Conservation (phyloP, 2,888 invertebrate genomes). For the Bursaphelenchus okinawaensis region DNA sequence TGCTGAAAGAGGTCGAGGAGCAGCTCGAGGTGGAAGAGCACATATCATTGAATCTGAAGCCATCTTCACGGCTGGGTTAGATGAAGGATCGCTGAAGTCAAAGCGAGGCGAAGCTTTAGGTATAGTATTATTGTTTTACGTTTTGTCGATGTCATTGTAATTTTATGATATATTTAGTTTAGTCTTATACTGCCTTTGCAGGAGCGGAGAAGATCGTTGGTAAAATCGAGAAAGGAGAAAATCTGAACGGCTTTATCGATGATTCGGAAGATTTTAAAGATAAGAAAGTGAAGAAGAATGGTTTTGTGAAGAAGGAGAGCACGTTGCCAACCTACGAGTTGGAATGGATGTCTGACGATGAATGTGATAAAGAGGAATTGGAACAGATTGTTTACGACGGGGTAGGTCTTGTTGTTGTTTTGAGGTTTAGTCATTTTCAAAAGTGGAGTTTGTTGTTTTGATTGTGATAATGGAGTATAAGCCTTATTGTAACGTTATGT, state of each 20-base stretch:
- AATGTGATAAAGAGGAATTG: neutral
- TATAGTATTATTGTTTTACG: neutral
- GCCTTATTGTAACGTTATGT: too few relatives aligned
- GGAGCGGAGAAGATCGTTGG: neutral
- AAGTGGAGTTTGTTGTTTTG: too few relatives aligned
- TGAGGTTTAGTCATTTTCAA: too few relatives aligned
- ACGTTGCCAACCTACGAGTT: neutral
- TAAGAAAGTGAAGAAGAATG: neutral
- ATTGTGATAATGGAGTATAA: too few relatives aligned
- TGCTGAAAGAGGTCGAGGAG: slow-evolving; percentile 2
- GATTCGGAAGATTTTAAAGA: neutral
- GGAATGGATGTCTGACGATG: slow-evolving; percentile 6
- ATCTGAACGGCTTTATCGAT: neutral
- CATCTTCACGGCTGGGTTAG: neutral
- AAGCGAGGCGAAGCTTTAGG: neutral
- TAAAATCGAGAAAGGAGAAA: neutral
- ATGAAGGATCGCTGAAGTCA: neutral
- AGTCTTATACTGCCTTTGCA: neutral
- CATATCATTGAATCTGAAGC: neutral
- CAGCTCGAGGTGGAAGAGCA: neutral
- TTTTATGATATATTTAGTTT: too few relatives aligned
- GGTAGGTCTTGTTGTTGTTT: neutral
- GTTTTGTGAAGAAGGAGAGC: neutral
- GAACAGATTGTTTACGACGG: neutral
- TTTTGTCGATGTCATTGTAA: too few relatives aligned